phyloP scores from a whole-genome alignment of 2,888 invertebrate species.

The Bombylius major region DNA sequence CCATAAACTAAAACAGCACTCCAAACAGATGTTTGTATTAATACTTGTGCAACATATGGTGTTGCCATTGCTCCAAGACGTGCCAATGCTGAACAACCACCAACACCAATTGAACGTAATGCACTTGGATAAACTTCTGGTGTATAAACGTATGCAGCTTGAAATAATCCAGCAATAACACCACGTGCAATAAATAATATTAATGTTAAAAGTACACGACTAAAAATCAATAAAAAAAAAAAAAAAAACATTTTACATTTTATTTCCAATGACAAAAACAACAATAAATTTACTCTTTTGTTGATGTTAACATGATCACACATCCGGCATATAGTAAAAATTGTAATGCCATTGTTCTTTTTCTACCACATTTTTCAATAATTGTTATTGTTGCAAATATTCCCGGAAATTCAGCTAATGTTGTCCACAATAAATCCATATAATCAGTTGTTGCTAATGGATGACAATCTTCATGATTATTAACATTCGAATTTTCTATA shows the following conservation, averaged over 20 bases:
- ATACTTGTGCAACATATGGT: constrained; percentile 86
- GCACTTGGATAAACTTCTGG: constrained; percentile 91
- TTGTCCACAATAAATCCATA: constrained; percentile 86
- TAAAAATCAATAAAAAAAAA: constrained; percentile 33
- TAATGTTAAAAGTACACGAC: constrained; percentile 63
- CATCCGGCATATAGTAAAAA: constrained; percentile 72
- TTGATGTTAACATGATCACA: constrained; percentile 61
- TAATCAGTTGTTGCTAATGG: constrained; percentile 76
- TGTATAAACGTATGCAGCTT: constrained; percentile 91
- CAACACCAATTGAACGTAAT: constrained; percentile 79
- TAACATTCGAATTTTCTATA: constrained; percentile 25
- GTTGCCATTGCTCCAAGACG: constrained; percentile 87
- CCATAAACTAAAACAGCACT: constrained; percentile 49
- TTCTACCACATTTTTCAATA: constrained; percentile 80
- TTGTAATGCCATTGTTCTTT: constrained; percentile 88
- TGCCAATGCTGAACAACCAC: constrained; percentile 82
- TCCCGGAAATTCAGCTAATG: constrained; percentile 86
- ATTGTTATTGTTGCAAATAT: constrained; percentile 80
- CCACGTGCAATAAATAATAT: constrained; percentile 80
- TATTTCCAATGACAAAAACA: not conserved
- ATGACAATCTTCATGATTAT: constrained; percentile 50
- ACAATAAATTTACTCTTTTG: constrained; percentile 46
- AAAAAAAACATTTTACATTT: not conserved
- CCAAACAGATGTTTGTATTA: constrained; percentile 44
- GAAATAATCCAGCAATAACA: constrained; percentile 87